Base-by-base conservation (phyloP, 2,113 vertebrate species). In the Struthio camelus region DNA sequence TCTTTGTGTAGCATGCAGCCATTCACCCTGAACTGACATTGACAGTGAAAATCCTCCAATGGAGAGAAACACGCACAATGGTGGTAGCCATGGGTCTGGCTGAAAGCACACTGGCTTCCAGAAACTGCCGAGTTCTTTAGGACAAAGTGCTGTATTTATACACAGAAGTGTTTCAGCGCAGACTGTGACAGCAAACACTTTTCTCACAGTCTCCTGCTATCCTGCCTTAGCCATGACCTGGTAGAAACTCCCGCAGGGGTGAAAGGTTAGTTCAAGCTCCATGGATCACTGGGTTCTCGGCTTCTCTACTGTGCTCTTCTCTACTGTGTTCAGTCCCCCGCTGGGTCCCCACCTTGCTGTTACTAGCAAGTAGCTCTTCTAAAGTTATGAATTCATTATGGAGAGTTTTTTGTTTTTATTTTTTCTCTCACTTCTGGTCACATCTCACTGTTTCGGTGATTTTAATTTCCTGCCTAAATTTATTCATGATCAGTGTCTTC, bases 381-480 rank as follows among this genome's bases (percentile, higher is more conserved):
- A 32, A 61, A 14, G 3, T 54, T 65, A 61, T 25, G 28, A 70
- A 73, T 90, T 90, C 93, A 64, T 72, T 53, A n/a, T 17, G 42
- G n/a, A 87, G 32, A 11, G 11, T 18, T 80, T 10, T 32, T 58
- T 54, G 28, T 16, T 38, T 64, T 28, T 11, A 32, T 71, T n/a
- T 34, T 38, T 44, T 42, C 30, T 14, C 28, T 80, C 27, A 79
- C 23, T 94, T 89, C n/a, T 82, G 75, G 89, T 82, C 66, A 24
- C 61, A 61, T 38, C 38, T 61, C 61, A 75, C 71, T 44, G 11
- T 82, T 91, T 65, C 44, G 16, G 25, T 38, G 66, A 89, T 70
- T 94, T 85, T 56, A 81, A 67, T 85, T 91, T 79, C 89, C 94
- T 91, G 61, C 38, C 70, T 94, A 32, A 94, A 96, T 80, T 90